Evolutionary conservation across 2,113 vertebrate species (phyloP), one percentile per base, ranked within the genome.

Genomic region (Chascanopsetta lugubris): DNA sequence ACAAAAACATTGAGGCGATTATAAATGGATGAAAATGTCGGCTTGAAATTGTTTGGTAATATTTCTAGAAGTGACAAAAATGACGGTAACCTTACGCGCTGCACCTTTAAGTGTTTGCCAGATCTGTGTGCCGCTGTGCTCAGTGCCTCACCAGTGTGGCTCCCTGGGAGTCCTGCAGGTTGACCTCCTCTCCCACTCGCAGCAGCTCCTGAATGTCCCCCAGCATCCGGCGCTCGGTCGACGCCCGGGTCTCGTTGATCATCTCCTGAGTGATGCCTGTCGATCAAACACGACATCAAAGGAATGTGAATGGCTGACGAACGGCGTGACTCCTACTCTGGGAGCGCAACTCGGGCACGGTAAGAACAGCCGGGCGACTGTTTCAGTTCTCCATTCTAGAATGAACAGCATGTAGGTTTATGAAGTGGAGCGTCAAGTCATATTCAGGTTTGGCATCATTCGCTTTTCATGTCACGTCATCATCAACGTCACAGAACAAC

Each of bases 241-340:
- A 94, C 0, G 94, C 95, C 40, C 97, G 91, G 30, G 95, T 97
- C 86, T 96, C 95, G 1, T 99, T 98, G 90, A 99, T 97, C 89
- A 95, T 98, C 78, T 98, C 96, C 79, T 99, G 97, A 3, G 97
- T 99, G 90, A 99, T 97, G 67, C 97, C 97, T 97, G 90, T 72
- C 79, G 82, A 42, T 71, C 45, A 77, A 51, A 54, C n/a, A 43
- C 24, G n/a, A n/a, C n/a, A n/a, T n/a, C n/a, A n/a, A n/a, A 46
- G 40, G 22, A 30, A 75, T 68, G 29, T 27, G 10, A 11, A 13
- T 17, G 9, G 48, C 57, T 30, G 60, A 20, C 42, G 60, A 32
- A 61, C 27, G 18, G 21, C 43, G 2, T 10, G 29, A 55, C 36
- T 61, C 36, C n/a, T 56, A 32, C 57, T 18, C 29, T 26, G 30